Conservation (phyloP, 2,113 vertebrate genomes). For the Actenoides lindsayi region DNA sequence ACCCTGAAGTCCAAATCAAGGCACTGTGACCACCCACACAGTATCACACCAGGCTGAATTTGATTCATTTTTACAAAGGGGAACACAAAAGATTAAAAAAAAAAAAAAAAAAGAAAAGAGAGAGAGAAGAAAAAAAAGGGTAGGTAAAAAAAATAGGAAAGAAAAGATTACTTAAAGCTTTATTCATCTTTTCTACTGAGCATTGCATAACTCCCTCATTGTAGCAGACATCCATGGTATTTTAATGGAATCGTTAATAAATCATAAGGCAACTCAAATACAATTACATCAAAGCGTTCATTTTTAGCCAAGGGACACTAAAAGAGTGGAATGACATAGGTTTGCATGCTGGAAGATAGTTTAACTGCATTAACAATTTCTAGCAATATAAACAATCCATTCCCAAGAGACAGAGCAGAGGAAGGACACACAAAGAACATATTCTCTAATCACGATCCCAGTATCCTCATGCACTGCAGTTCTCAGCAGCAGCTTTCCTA, state of each 20-base stretch:
- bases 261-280: slow-evolving; percentile 83
- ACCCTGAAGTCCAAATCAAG: not conserved
- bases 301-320: slow-evolving; percentile 73
- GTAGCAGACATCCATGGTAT: slow-evolving; percentile 59
- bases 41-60: not conserved
- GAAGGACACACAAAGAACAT: slow-evolving; percentile 53
- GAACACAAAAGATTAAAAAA: not conserved
- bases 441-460: not conserved
- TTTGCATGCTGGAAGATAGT: slow-evolving; percentile 49
- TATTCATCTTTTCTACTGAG: not conserved
- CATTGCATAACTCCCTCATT: slow-evolving; percentile 14
- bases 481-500: not conserved
- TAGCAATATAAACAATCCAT: slow-evolving; percentile 70
- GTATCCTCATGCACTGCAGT: not conserved
- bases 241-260: slow-evolving; percentile 88
- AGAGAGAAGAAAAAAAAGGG: not conserved
- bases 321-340: slow-evolving; percentile 68
- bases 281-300: slow-evolving; percentile 82
- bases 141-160: not conserved
- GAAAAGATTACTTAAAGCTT: not conserved
- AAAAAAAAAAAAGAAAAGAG: not conserved
- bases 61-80: not conserved
- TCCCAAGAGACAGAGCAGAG: slow-evolving; percentile 59
- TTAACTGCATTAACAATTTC: slow-evolving; percentile 62
- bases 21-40: not conserved